Evolutionary conservation across 2,888 invertebrate species (phyloP).

Genomic region (Mythimna ferrago): DNA sequence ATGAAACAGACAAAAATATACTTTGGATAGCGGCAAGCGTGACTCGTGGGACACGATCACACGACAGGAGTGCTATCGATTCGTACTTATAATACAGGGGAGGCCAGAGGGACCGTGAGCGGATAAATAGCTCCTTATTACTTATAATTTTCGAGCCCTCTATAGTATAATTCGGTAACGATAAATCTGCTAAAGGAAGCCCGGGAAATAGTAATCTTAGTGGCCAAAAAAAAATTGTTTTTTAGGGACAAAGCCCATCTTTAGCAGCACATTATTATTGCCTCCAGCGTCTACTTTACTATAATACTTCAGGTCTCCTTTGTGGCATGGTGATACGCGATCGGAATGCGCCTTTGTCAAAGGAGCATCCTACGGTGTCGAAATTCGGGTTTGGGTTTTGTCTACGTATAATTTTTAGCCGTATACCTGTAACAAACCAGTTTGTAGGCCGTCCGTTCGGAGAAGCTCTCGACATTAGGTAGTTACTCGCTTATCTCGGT

Average conservation of each 20-base stretch:
- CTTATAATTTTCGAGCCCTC: constrained; percentile 31
- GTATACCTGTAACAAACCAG: constrained; percentile 88
- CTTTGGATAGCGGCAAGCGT: constrained; percentile 70
- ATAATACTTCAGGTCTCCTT: constrained; percentile 70
- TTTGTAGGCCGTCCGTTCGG: constrained; percentile 80
- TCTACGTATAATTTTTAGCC: constrained; percentile 88
- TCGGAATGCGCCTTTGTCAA: constrained; percentile 85
- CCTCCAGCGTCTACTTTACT: constrained; percentile 31
- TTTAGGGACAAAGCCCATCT: constrained; percentile 35
- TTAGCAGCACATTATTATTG: constrained; percentile 56
- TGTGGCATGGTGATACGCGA: constrained; percentile 72
- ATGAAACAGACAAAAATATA: constrained; percentile 61
- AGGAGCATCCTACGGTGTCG: constrained; percentile 78
- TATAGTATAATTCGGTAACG: constrained; percentile 13
- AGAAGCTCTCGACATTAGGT: constrained; percentile 74
- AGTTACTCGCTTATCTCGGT: constrained; percentile 78
- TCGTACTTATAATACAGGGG: constrained; percentile 61
- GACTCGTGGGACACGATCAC: constrained; percentile 75
- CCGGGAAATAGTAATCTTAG: constrained; percentile 19
- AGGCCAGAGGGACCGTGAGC: constrained; percentile 59
- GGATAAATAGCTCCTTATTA: constrained; percentile 37
- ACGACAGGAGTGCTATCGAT: constrained; percentile 73
- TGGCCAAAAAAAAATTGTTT: constrained; percentile 2
- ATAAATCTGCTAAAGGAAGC: constrained; percentile 15
- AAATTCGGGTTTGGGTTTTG: constrained; percentile 82